A percentile compares a stretch with the other conserved stretches of the same genome.
phyloP scores from a whole-genome alignment of 2,113 vertebrate genomes.

The Cyrtonyx montezumae region DNA sequence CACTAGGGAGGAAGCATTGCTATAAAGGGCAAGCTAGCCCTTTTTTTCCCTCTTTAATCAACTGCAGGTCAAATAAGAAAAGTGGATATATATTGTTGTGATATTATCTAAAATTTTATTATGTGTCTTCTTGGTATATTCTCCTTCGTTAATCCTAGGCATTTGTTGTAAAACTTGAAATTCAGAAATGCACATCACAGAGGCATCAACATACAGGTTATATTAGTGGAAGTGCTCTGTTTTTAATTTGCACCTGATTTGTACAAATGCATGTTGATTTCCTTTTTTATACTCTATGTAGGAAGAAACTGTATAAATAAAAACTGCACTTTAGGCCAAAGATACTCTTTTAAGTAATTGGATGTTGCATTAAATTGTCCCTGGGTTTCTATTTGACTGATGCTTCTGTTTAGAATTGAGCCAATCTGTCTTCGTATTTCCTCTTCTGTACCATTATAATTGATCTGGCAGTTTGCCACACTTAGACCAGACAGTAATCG shows the following conservation, averaged over 20 bases:
- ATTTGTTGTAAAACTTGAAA: neutral
- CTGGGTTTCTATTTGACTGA: constrained; percentile 70
- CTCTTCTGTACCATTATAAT: constrained; percentile 69
- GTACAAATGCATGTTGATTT: neutral
- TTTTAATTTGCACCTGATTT: constrained; percentile 8
- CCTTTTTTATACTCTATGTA: neutral
- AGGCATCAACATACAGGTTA: neutral
- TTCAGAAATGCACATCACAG: neutral
- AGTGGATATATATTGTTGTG: neutral
- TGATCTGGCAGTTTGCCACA: constrained; percentile 74
- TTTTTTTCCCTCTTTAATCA: neutral
- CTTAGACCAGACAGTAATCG: constrained; percentile 59
- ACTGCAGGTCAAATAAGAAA: neutral
- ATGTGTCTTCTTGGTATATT: neutral
- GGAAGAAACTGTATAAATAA: constrained; percentile 24
- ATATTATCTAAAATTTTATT: neutral
- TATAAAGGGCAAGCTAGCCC: neutral
- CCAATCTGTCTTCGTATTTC: constrained; percentile 80
- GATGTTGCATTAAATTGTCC: constrained; percentile 70
- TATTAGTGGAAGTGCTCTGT: neutral
- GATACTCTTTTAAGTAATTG: constrained; percentile 72
- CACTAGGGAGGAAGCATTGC: neutral
- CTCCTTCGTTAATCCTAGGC: neutral
- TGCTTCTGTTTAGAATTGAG: constrained; percentile 76
- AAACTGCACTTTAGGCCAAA: constrained; percentile 4